Conservation (phyloP, 1,140 invertebrate genomes). For the Ephestia elutella region DNA sequence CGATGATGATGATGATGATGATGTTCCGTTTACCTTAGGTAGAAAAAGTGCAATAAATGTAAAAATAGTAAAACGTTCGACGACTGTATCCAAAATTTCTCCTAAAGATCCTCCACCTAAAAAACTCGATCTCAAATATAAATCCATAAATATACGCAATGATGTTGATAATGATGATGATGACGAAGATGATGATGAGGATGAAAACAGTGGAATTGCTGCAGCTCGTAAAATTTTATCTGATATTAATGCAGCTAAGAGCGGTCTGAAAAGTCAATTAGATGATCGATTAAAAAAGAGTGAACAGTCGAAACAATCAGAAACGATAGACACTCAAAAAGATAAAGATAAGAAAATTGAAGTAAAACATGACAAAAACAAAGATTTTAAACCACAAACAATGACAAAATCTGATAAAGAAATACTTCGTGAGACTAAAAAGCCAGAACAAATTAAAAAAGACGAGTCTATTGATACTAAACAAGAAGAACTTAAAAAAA, state of each 20-base stretch:
- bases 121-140: constrained; percentile 2
- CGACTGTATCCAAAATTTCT: neutral
- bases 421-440: constrained; percentile 6
- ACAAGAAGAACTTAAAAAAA: neutral
- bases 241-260: neutral
- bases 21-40: no score
- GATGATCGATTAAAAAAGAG: neutral
- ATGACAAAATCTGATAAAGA: neutral
- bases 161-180: constrained; percentile 20
- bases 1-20: constrained; percentile 28
- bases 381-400: constrained; percentile 20
- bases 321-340: neutral
- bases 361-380: constrained; percentile 16
- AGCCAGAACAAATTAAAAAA: constrained; percentile 3
- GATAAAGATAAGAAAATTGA: constrained; percentile 13
- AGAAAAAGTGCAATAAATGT: no score
- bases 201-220: constrained; percentile 6
- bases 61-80: constrained; percentile 10
- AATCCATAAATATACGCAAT: constrained; percentile 5
- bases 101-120: neutral
- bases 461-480: constrained; percentile 12
- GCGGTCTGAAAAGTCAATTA: neutral
- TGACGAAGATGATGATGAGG: constrained; percentile 17
- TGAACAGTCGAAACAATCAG: neutral
- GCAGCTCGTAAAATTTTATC: neutral